phyloP scores from a whole-genome alignment of 1,140 invertebrate species.

The Bombus sibiricus region DNA sequence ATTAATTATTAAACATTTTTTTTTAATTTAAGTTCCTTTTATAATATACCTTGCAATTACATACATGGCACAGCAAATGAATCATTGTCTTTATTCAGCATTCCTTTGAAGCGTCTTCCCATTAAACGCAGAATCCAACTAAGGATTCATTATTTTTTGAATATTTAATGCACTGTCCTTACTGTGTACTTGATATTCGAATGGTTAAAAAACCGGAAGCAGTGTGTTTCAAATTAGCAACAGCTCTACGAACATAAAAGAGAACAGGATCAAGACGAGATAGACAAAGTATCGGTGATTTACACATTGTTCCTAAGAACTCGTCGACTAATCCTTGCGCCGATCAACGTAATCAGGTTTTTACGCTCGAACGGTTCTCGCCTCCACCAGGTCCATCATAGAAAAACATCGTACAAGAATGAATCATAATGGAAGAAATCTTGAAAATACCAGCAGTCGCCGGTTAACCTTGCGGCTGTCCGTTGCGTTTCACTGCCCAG shows the following conservation, averaged over 20 bases:
- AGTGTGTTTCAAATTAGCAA: too few species aligned
- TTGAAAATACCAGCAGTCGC: background rate
- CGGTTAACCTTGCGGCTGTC: background rate
- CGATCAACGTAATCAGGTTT: background rate
- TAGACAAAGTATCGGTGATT: background rate
- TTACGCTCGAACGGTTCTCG: background rate
- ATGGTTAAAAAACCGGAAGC: too few species aligned
- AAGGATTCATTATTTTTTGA: too few species aligned
- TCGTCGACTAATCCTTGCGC: background rate
- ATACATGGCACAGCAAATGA: too few species aligned
- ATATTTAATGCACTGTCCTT: too few species aligned
- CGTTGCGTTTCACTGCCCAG: background rate
- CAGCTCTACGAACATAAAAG: background rate
- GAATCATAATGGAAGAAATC: background rate
- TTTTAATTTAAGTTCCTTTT: too few species aligned
- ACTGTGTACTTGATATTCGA: too few species aligned
- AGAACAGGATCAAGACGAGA: background rate
- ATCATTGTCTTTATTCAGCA: too few species aligned
- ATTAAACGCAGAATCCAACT: too few species aligned
- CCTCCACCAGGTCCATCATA: background rate
- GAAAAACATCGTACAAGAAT: background rate
- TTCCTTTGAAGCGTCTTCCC: too few species aligned
- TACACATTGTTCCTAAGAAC: background rate
- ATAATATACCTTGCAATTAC: too few species aligned
- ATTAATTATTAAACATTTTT: too few species aligned